Percentiles rank a stretch among this genome's conserved stretches.
These are phyloP conservation scores for Camelus bactrianus DNA, from an alignment of 2,113 vertebrate species.

Conservation along the genomic window DNA sequence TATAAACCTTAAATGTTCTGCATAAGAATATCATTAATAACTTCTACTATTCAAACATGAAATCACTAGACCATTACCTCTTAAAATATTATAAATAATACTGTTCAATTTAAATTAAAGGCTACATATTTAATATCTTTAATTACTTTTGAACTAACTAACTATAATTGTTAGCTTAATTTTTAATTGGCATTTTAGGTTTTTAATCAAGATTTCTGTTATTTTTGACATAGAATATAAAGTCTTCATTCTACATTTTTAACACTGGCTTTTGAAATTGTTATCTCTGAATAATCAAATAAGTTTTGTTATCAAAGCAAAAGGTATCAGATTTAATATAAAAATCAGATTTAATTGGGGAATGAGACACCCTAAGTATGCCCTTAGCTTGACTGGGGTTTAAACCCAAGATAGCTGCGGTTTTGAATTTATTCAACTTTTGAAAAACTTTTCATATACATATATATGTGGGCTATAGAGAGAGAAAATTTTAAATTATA, in stretches of 20 bases:
- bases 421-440: not conserved
- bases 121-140: not conserved
- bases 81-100: constrained; percentile 13
- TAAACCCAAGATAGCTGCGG: not conserved
- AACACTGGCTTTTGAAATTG: not conserved
- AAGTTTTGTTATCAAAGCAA: not conserved
- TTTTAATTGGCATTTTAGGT: not conserved
- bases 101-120: not conserved
- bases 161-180: not conserved
- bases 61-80: not conserved
- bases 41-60: not conserved
- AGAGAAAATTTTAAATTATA: not conserved
- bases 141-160: not conserved
- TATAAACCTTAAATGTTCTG: not conserved
- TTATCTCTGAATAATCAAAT: not conserved
- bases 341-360: not conserved
- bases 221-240: constrained; percentile 1
- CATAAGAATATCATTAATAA: not conserved
- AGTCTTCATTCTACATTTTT: not conserved
- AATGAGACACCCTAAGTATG: not conserved
- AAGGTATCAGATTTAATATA: not conserved
- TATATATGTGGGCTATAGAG: too few species aligned
- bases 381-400: not conserved
- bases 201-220: constrained; percentile 11
- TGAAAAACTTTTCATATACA: not conserved